Conservation (phyloP, 1,140 invertebrate genomes). For the Aphidius ervi region DNA sequence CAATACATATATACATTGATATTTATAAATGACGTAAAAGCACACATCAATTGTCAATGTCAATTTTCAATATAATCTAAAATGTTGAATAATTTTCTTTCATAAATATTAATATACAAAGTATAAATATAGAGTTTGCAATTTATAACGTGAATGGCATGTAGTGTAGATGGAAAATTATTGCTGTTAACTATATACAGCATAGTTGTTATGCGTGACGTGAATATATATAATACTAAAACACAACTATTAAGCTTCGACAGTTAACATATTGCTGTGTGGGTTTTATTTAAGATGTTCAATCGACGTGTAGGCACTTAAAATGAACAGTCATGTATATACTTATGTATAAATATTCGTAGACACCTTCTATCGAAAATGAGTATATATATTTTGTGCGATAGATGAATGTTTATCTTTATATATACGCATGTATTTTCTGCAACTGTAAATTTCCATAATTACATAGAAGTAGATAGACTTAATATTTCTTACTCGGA, state of each 20-base stretch:
- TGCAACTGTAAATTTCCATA: conserved; percentile 32
- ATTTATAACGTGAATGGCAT: no score
- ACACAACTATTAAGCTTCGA: conserved; percentile 33
- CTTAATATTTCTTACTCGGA: conserved; percentile 33
- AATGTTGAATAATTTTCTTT: no score
- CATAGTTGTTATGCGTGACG: conserved; percentile 31
- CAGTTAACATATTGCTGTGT: conserved; percentile 29
- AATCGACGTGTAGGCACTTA: neutral
- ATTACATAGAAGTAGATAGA: conserved; percentile 30
- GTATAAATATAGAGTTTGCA: no score
- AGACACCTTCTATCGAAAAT: neutral
- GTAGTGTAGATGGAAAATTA: conserved; percentile 7
- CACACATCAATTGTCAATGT: no score
- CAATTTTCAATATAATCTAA: no score
- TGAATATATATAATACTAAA: conserved; percentile 30
- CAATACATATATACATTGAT: neutral
- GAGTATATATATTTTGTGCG: neutral
- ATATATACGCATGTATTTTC: conserved; percentile 1
- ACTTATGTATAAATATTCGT: neutral
- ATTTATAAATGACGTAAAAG: neutral
- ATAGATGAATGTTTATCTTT: conserved; percentile 13
- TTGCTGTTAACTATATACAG: neutral
- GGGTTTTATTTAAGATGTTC: conserved; percentile 13
- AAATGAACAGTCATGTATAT: conserved; percentile 13
- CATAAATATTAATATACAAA: no score